Percentiles rank a stretch among this genome's conserved stretches.
Conservation (phyloP, 2,888 invertebrate genomes). For the Drosophila parthenogenetica region DNA sequence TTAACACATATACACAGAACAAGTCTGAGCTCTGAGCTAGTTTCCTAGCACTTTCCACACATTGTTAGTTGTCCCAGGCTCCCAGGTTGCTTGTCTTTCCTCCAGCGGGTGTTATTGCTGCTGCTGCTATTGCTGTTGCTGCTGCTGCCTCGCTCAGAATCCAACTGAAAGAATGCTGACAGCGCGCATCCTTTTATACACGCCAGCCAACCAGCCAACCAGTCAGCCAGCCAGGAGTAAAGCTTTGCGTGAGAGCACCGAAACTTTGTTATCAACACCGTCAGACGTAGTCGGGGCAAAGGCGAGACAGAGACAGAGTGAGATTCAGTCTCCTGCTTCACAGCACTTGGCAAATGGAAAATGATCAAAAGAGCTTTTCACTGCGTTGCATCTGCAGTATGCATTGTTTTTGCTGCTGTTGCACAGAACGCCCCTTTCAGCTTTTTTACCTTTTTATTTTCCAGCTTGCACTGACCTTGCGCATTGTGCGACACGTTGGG, state of each 20-base stretch:
- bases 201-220: constrained; percentile 13
- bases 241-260: constrained; percentile 54
- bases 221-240: constrained; percentile 18
- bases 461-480: constrained; percentile 81
- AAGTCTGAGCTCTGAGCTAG: constrained; percentile 63
- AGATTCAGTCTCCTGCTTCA: constrained; percentile 12
- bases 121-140: constrained; percentile 42
- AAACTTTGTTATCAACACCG: constrained; percentile 59
- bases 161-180: constrained; percentile 74
- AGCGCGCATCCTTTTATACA: constrained; percentile 76
- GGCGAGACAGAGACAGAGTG: constrained; percentile 5
- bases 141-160: constrained; percentile 76
- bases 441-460: constrained; percentile 50
- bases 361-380: constrained; percentile 68
- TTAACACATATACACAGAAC: constrained; percentile 26
- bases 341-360: constrained; percentile 53
- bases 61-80: constrained; percentile 40
- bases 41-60: constrained; percentile 62
- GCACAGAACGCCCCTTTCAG: constrained; percentile 45
- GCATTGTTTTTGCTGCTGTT: constrained; percentile 26
- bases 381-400: constrained; percentile 46
- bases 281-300: constrained; percentile 13
- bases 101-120: constrained; percentile 33
- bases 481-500: constrained; percentile 68
- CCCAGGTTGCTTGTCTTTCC: constrained; percentile 33